phyloP scores from a whole-genome alignment of 23 tunicate species.

The Diplosoma virens region DNA sequence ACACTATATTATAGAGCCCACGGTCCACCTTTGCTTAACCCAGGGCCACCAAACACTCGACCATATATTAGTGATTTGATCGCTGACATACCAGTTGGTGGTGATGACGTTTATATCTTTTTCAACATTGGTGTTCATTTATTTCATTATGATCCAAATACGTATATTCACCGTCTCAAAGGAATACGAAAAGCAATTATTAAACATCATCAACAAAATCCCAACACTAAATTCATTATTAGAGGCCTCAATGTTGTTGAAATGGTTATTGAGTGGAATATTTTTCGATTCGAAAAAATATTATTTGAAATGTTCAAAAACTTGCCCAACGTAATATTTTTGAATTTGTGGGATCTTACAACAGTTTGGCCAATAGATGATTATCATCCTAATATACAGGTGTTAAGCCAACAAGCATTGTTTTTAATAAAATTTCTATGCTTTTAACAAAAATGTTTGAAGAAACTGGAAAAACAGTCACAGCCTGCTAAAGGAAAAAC shows the following conservation, averaged over 20 bases:
- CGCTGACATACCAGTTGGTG: not conserved
- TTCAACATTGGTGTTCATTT: constrained; percentile 55
- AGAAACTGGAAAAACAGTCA: too few relatives aligned
- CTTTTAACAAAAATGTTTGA: too few relatives aligned
- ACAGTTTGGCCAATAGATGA: constrained; percentile 15
- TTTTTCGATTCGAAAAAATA: constrained; percentile 5
- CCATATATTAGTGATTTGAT: constrained; percentile 50
- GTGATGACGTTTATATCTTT: constrained; percentile 23
- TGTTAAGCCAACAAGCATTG: not conserved
- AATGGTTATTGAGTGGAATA: not conserved
- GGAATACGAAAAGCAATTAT: constrained; percentile 24
- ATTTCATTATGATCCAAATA: constrained; percentile 23
- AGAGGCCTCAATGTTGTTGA: constrained; percentile 4
- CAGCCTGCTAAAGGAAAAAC: too few relatives aligned
- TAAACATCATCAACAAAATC: not conserved
- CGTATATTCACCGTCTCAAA: constrained; percentile 3
- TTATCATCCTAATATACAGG: not conserved
- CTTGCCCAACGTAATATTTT: constrained; percentile 4
- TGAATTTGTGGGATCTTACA: constrained; percentile 15
- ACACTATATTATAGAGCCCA: constrained; percentile 43
- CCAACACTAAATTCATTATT: constrained; percentile 14
- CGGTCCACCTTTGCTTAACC: constrained; percentile 52
- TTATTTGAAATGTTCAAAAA: not conserved
- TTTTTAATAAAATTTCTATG: not conserved
- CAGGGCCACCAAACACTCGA: constrained; percentile 32